Percentiles rank a stretch among this genome's conserved stretches.
These are phyloP conservation scores for Spisula solida DNA, from an alignment of 2,888 invertebrate genomes.

Conservation along the genomic window DNA sequence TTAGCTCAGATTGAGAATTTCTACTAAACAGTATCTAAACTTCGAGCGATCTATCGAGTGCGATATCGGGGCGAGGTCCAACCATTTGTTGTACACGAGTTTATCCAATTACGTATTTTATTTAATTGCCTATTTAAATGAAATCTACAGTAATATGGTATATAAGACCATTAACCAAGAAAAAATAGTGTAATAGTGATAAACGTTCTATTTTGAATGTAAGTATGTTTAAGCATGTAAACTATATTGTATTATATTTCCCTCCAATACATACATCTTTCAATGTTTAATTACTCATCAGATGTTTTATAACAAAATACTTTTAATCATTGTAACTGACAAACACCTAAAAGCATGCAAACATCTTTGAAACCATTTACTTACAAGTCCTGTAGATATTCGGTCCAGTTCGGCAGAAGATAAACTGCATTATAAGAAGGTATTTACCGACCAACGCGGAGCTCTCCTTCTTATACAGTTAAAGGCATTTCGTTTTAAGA, in stretches of 20 bases:
- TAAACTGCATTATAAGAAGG: constrained; percentile 42
- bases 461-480: constrained; percentile 38
- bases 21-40: too few species aligned
- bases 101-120: neutral
- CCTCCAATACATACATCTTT: neutral
- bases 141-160: neutral
- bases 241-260: neutral
- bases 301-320: neutral
- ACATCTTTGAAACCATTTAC: constrained; percentile 31
- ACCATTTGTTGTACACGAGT: too few species aligned
- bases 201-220: neutral
- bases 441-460: constrained; percentile 44
- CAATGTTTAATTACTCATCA: neutral
- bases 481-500: constrained; percentile 32
- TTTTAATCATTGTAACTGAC: constrained; percentile 21
- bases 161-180: neutral
- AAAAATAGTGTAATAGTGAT: neutral
- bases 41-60: too few species aligned
- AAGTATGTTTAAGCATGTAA: neutral
- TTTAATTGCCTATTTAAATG: neutral
- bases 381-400: constrained; percentile 32
- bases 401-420: constrained; percentile 43
- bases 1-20: too few species aligned
- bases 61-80: too few species aligned
- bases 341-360: constrained; percentile 24